These are phyloP conservation scores for Probaryconus sp. DNA, from an alignment of 1,140 invertebrate genomes.

Conservation along the genomic window DNA sequence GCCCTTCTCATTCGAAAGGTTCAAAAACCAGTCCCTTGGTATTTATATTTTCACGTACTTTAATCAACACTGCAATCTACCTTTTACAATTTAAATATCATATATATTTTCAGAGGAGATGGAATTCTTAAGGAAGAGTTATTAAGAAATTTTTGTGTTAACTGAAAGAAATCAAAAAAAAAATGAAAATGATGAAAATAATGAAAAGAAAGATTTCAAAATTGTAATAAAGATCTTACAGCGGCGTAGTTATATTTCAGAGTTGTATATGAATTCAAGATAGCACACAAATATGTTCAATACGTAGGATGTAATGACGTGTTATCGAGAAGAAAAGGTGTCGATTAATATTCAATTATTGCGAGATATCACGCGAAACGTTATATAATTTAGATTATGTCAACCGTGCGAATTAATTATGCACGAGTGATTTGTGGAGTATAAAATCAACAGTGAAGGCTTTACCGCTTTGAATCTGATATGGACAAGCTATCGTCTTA, in stretches of 20 bases:
- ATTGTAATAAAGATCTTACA: too few relatives aligned
- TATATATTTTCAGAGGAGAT: background rate
- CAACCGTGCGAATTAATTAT: conserved; percentile 45
- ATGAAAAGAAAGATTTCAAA: too few relatives aligned
- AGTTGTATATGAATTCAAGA: too few relatives aligned
- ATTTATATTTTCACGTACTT: conserved; percentile 6
- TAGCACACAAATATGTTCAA: conserved; percentile 1
- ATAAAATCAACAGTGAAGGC: conserved; percentile 42
- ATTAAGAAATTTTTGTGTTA: too few relatives aligned
- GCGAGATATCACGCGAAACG: conserved; percentile 32
- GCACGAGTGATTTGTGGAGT: conserved; percentile 44
- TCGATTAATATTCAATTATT: conserved; percentile 53
- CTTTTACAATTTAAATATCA: background rate
- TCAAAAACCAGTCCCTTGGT: conserved; percentile 10
- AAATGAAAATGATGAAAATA: too few relatives aligned
- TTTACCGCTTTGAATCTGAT: conserved; percentile 40
- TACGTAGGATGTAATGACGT: conserved; percentile 3
- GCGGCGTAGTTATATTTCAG: too few relatives aligned
- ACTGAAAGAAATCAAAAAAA: too few relatives aligned
- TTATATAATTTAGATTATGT: conserved; percentile 55
- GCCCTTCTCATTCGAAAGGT: background rate
- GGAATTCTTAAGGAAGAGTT: background rate
- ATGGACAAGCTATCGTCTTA: conserved; percentile 18
- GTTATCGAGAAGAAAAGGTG: conserved; percentile 47
- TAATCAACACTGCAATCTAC: conserved; percentile 14